phyloP scores from a whole-genome alignment of 2,113 vertebrate genomes.

The Saccopteryx leptura region DNA sequence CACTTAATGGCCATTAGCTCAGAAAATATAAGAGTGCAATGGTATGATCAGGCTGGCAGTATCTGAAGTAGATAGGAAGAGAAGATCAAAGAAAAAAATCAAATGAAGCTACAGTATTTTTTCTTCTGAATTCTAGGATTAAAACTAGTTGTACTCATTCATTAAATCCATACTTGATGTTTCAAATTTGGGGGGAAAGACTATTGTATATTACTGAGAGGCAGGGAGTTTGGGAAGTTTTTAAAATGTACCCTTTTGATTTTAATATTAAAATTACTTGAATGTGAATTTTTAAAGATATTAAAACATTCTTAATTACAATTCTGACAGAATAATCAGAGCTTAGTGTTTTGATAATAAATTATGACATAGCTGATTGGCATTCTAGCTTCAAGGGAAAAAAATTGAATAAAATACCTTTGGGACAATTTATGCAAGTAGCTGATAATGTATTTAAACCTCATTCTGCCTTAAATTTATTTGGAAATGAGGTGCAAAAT shows the following conservation, averaged over 20 bases:
- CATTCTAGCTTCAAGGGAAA: neutral
- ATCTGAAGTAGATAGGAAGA: neutral
- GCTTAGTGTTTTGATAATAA: neutral
- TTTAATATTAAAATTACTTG: conserved; percentile 27
- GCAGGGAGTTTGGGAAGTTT: neutral
- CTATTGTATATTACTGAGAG: neutral
- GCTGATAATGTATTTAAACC: conserved; percentile 38
- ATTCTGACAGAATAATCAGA: conserved; percentile 1
- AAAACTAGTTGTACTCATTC: neutral
- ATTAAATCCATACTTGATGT: neutral
- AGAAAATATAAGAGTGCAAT: neutral
- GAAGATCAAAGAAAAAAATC: neutral
- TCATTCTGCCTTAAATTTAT: neutral
- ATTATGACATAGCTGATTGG: conserved; percentile 25
- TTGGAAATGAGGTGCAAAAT: conserved; percentile 58
- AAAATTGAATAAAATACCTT: neutral
- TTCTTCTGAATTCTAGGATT: neutral
- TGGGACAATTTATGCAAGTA: conserved; percentile 19
- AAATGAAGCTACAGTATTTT: neutral
- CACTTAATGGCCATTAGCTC: neutral
- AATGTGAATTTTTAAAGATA: neutral
- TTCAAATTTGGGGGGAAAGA: neutral
- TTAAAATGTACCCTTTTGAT: neutral
- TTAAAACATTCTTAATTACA: conserved; percentile 46
- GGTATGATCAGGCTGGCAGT: neutral